Evolutionary conservation across 2,113 vertebrate species (phyloP).

Genomic region (Neolamprologus devosi): DNA sequence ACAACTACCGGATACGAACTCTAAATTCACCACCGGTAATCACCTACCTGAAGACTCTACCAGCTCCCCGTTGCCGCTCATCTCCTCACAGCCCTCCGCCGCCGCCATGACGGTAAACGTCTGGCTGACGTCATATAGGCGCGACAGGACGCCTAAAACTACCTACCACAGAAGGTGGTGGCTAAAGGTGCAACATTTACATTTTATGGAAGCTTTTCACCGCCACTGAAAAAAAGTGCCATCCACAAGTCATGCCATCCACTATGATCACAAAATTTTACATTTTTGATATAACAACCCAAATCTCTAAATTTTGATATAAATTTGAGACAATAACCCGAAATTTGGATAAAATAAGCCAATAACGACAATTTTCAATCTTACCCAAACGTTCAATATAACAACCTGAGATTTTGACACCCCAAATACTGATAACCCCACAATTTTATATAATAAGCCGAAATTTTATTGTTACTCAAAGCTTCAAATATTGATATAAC

Average conservation of each 20-base stretch:
- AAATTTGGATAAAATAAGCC: neutral
- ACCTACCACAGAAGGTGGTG: too few relatives aligned
- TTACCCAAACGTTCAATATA: neutral
- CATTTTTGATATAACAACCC: neutral
- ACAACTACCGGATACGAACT: fast-evolving
- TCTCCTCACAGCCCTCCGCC: conserved; percentile 59
- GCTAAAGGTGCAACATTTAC: neutral
- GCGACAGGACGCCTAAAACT: conserved; percentile 23
- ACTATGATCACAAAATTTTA: neutral
- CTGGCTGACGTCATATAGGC: conserved; percentile 28
- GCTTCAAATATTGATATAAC: neutral
- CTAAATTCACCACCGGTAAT: neutral
- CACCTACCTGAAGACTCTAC: conserved; percentile 51
- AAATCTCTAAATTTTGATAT: neutral
- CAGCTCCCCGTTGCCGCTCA: conserved; percentile 56
- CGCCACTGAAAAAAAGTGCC: neutral
- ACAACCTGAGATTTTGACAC: neutral
- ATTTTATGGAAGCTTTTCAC: neutral
- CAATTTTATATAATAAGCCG: neutral
- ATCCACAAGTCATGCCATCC: neutral
- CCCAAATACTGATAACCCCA: neutral
- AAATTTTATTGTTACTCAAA: neutral
- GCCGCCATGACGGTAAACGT: conserved; percentile 67
- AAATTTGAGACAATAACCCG: neutral
- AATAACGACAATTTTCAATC: fast-evolving